Conservation (phyloP, 2,888 invertebrate species). For the Anodontia alba region DNA sequence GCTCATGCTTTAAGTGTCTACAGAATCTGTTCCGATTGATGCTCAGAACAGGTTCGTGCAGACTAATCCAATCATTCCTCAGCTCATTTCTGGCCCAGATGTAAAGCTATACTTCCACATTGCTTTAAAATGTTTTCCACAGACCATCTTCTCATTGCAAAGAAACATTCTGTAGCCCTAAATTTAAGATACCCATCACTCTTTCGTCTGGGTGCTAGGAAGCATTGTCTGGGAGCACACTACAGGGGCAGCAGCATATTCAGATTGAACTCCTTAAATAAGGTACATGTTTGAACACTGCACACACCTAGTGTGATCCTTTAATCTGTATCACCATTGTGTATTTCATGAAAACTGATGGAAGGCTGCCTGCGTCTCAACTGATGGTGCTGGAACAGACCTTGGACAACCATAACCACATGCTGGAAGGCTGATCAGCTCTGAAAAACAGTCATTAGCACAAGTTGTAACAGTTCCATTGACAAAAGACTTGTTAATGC, state of each 20-base stretch:
- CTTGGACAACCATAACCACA: slow-evolving; percentile 15
- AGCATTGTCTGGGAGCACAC: no score
- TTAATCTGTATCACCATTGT: slow-evolving; percentile 58
- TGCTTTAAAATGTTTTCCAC: no score
- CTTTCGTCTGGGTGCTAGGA: no score
- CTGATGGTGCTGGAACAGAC: background rate
- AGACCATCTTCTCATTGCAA: no score
- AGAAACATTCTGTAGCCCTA: no score
- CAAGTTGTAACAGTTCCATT: slow-evolving; percentile 30
- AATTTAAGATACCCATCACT: no score
- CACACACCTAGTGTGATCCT: slow-evolving; percentile 42
- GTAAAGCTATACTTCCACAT: no score
- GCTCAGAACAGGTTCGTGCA: no score
- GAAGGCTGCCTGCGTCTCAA: background rate
- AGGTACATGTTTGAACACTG: slow-evolving; percentile 43
- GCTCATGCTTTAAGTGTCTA: no score
- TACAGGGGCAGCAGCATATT: slow-evolving; percentile 46
- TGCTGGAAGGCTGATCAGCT: slow-evolving; percentile 37
- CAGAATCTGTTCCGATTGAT: no score
- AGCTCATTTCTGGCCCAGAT: no score
- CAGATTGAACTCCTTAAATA: slow-evolving; percentile 49
- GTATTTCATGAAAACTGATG: slow-evolving; percentile 33
- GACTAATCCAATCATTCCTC: no score
- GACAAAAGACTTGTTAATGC: slow-evolving; percentile 44
- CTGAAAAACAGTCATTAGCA: slow-evolving; percentile 34